Conservation (phyloP, 2,113 vertebrate genomes). For the Siniperca chuatsi region DNA sequence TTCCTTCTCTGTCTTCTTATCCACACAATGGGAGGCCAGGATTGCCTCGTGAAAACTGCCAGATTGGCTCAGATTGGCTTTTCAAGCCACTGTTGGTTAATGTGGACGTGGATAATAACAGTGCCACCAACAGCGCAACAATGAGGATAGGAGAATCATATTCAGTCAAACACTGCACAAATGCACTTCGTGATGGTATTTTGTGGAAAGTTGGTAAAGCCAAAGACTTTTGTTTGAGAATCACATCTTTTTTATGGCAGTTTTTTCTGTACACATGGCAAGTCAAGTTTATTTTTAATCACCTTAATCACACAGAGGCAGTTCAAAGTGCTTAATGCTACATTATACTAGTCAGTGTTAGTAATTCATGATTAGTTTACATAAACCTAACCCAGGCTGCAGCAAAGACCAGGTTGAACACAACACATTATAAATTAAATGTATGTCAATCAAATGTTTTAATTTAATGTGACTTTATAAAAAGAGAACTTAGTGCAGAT, state of each 20-base stretch:
- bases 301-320: background rate
- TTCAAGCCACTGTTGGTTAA: background rate
- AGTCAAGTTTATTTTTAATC: background rate
- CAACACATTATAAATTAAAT: background rate
- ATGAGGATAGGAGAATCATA: background rate
- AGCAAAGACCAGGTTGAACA: background rate
- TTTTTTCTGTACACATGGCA: background rate
- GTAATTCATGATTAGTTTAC: background rate
- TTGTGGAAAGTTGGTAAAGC: background rate
- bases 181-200: background rate
- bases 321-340: background rate
- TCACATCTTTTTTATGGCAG: background rate
- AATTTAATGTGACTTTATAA: background rate
- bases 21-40: slow-evolving; percentile 4
- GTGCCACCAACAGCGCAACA: background rate
- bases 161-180: background rate
- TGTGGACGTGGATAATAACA: background rate
- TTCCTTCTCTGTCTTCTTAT: slow-evolving; percentile 8
- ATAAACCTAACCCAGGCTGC: background rate
- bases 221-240: background rate
- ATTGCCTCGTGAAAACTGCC: slow-evolving; percentile 5
- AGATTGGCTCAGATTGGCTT: slow-evolving; percentile 7
- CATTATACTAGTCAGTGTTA: background rate
- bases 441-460: background rate
- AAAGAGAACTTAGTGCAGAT: background rate